Evolutionary conservation across 2,888 invertebrate species (phyloP).

Genomic region (Acrobasis repandana): DNA sequence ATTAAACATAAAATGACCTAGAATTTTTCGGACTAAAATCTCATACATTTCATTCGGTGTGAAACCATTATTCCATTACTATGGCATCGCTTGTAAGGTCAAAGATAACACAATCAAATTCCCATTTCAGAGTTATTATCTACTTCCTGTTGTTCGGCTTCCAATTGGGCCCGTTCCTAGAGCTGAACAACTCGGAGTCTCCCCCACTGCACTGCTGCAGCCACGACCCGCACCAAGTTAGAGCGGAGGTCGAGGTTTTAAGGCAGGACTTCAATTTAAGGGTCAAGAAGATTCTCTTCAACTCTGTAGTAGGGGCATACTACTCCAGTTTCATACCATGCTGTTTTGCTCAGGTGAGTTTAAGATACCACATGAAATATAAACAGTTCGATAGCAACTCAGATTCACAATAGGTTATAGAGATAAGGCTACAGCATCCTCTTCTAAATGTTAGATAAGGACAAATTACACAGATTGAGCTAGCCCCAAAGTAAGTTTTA

Average conservation of each 20-base stretch:
- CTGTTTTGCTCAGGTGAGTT: constrained; percentile 91
- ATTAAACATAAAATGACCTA: too few species aligned
- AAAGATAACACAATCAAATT: constrained; percentile 5
- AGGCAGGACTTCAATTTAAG: constrained; percentile 94
- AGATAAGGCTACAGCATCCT: too few species aligned
- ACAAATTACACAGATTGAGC: too few species aligned
- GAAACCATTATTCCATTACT: constrained; percentile 10
- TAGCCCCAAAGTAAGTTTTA: too few species aligned
- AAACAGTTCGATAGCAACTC: too few species aligned
- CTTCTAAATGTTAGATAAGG: too few species aligned
- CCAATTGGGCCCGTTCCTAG: constrained; percentile 89
- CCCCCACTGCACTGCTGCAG: constrained; percentile 91
- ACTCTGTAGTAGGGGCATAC: constrained; percentile 92
- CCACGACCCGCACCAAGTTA: constrained; percentile 86
- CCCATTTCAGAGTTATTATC: constrained; percentile 84
- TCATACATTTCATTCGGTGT: neutral
- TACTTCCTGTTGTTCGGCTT: constrained; percentile 93
- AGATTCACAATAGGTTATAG: too few species aligned
- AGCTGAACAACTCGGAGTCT: constrained; percentile 76
- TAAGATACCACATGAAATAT: neutral
- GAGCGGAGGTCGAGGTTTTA: constrained; percentile 93
- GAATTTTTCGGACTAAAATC: neutral
- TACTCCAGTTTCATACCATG: constrained; percentile 95
- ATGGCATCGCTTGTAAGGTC: constrained; percentile 2
- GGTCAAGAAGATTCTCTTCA: constrained; percentile 93